Conservation (phyloP, 1,140 invertebrate genomes). For the Thalassaphorura encarpata region DNA sequence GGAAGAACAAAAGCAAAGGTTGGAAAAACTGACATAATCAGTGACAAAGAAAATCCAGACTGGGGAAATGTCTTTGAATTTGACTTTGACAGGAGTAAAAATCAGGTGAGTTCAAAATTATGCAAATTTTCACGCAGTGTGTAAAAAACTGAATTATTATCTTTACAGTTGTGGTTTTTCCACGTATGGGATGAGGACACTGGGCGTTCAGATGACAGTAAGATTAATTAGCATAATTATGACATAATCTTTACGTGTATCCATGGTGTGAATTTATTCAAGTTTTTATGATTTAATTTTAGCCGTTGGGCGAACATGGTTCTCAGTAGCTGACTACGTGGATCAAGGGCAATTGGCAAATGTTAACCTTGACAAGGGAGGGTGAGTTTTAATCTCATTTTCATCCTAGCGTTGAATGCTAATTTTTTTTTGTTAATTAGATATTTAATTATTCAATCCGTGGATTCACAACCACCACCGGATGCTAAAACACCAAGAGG, state of each 20-base stretch:
- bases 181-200: constrained; percentile 21
- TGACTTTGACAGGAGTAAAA: constrained; percentile 21
- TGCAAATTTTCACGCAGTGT: too few relatives aligned
- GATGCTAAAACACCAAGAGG: not conserved
- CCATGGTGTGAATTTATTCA: too few relatives aligned
- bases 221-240: too few relatives aligned
- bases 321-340: constrained; percentile 24
- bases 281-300: too few relatives aligned
- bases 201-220: constrained; percentile 21
- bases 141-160: too few relatives aligned
- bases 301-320: constrained; percentile 24
- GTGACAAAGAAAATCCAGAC: constrained; percentile 17
- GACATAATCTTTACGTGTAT: too few relatives aligned
- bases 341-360: constrained; percentile 22
- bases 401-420: too few relatives aligned
- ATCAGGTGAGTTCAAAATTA: constrained; percentile 27
- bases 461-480: too few relatives aligned
- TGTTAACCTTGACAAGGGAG: constrained; percentile 22
- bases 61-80: constrained; percentile 26
- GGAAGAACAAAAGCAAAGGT: constrained; percentile 4
- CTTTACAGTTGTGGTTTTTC: too few relatives aligned
- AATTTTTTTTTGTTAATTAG: too few relatives aligned
- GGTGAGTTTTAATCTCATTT: too few relatives aligned
- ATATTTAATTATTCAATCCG: too few relatives aligned
- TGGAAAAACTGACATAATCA: constrained; percentile 3